Base-by-base conservation (phyloP, 2,888 invertebrate species). In the Torymus auratus region DNA sequence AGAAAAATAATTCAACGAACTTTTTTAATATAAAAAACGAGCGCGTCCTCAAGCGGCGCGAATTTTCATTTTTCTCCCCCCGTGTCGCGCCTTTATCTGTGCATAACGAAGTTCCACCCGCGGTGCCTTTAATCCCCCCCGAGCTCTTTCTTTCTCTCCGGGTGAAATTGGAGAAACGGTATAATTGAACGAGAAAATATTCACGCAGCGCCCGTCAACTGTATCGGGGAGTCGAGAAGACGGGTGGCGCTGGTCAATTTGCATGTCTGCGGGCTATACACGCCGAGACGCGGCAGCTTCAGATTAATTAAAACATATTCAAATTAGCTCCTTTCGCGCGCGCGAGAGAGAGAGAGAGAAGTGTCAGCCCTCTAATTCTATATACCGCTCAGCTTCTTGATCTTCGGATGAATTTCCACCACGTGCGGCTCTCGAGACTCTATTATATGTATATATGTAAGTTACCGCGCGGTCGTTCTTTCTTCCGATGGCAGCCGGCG, bases 101-200 rank as follows among this genome's bases (percentile, higher is more conserved):
- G n/a, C 10, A 50, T 50, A 65, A 62, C n/a, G 15, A 58, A 58
- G 14, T 28, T 41, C 5, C 10, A 41, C 7, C 3, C 13, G 17
- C 7, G 55, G 4, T 7, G 28, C 23, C 15, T 68, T 68, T 23
- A 14, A 5, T 13, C 7, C 10, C 0, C 28, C 12, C 41, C 15
- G 11, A 2, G 0, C 10, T 1, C 11, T 68, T 68, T n/a, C 10
- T 13, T 1, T 41, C 15, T 13, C 15, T 10, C 1, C n/a, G 14
- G 50, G 11, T 52, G 53, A 72, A 71, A 71, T 65, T 71, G 65
- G 52, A 58, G 52, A 60, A 60, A 41, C 53, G 78, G 64, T 58
- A 64, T 77, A 77, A 77, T 77, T 77, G 23, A 77, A 61, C 52
- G 64, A 61, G 70, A 78, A 70, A 70, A 70, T 70, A 70, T 77